Base-by-base conservation (phyloP, 1,140 invertebrate genomes). In the Chlorops oryzae region DNA sequence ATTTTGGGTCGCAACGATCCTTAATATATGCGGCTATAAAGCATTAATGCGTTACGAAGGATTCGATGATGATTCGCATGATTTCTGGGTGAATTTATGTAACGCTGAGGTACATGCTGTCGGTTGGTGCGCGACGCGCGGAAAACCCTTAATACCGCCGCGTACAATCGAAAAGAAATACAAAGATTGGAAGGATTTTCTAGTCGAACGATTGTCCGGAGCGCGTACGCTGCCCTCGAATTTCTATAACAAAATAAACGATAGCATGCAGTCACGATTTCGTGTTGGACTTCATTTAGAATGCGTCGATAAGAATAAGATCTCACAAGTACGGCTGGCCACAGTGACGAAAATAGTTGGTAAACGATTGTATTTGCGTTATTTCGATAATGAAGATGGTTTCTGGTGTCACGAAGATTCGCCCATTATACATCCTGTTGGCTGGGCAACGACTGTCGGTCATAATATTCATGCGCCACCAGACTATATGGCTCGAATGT, bases 341-440 rank as follows among this genome's bases (percentile, higher is more conserved):
- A 87, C 83, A 13, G 86, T 98, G 39, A 81, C 86, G 42, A 88
- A 92, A 70, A 89, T 96, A 52, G 82, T 96, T 18, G 94, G 93
- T 0, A 93, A 95, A 65, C 78, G 94, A 35, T 77, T 97, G 20
- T 88, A 93, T 59, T 80, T 97, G 1, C 84, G 85, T 58, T 98
- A 98, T 75, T 91, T 88, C 59, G 89, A 94, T 58, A 84, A 86
- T 42, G 86, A 87, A 61, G 80, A 83, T 62, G 90, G 87, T 6
- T 97, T 97, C 73, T 98, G 93, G 93, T 96, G 92, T 63, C 93
- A 97, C 59, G 90, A 95, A 72, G 88, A 92, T 65, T 96, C 92
- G 0, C 87, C 91, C 0, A 77, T 97, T 5, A 90, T 98, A 52
- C 94, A 98, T 76, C 91, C 90, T 3, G 87, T 96, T 3, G 94